phyloP scores from a whole-genome alignment of 1,140 invertebrate genomes.

The Lepidurus apus region DNA sequence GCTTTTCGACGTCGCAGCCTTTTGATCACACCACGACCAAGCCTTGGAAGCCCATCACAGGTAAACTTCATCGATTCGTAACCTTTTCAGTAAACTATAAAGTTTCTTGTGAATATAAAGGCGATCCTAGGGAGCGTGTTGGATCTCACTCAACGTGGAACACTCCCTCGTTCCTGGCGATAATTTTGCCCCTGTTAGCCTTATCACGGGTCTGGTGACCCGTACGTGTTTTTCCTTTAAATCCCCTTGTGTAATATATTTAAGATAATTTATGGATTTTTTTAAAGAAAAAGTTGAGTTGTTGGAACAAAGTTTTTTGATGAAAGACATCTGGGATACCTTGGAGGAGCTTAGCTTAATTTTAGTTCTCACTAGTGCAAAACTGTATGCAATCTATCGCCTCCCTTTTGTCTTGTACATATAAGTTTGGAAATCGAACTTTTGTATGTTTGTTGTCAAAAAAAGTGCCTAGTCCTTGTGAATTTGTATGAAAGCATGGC shows the following conservation, averaged over 20 bases:
- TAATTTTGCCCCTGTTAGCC: neutral
- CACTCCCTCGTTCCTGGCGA: neutral
- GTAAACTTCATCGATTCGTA: slow-evolving; percentile 31
- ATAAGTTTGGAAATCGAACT: neutral
- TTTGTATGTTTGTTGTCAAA: neutral
- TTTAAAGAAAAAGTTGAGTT: neutral
- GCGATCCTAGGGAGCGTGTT: slow-evolving; percentile 16
- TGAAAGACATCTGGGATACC: neutral
- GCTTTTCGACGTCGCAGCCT: neutral
- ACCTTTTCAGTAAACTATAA: neutral
- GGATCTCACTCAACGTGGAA: slow-evolving; percentile 6
- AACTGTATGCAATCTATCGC: slow-evolving; percentile 6
- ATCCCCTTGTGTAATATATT: neutral
- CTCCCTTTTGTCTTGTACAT: neutral
- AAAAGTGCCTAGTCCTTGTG: slow-evolving; percentile 18
- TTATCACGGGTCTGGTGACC: neutral
- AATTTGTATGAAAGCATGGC: neutral
- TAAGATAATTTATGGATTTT: neutral
- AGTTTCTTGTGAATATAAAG: neutral
- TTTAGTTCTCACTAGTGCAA: neutral
- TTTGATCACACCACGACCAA: slow-evolving; percentile 36
- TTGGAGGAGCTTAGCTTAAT: neutral
- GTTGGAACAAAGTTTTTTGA: neutral
- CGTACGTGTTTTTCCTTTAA: neutral
- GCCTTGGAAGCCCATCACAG: slow-evolving; percentile 41